Evolutionary conservation across 1,140 invertebrate species (phyloP).

Genomic region (Bilobella aurantiaca): DNA sequence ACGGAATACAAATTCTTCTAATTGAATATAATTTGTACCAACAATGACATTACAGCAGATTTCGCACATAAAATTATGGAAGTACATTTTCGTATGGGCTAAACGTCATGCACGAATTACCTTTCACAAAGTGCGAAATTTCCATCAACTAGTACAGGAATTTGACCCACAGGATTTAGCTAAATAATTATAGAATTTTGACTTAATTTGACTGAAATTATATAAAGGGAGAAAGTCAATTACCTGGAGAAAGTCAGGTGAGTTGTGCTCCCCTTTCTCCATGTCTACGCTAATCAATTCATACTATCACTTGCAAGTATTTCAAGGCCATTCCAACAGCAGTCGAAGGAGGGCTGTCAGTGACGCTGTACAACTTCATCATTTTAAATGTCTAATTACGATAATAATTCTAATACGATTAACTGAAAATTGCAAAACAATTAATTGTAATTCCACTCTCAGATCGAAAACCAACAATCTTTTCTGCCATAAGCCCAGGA

Average conservation of each 20-base stretch:
- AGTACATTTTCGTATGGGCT: no score
- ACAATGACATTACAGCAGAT: no score
- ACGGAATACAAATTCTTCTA: no score
- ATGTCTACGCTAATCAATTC: conserved; percentile 56
- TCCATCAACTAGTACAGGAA: conserved; percentile 60
- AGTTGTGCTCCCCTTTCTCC: conserved; percentile 57
- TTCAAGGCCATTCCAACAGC: conserved; percentile 56
- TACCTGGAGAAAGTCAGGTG: conserved; percentile 56
- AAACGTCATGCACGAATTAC: conserved; percentile 37
- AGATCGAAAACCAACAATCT: no score
- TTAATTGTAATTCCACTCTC: no score
- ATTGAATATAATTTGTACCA: no score
- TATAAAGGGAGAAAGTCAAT: background rate
- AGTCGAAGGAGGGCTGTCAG: conserved; percentile 61
- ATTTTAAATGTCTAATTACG: background rate
- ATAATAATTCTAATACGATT: no score
- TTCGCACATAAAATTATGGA: no score
- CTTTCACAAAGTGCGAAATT: conserved; percentile 62
- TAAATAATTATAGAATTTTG: conserved; percentile 38
- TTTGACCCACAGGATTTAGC: conserved; percentile 68
- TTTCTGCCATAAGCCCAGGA: no score
- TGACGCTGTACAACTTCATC: conserved; percentile 52
- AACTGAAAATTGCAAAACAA: no score
- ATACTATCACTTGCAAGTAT: conserved; percentile 50
- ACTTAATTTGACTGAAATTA: no score